phyloP scores from a whole-genome alignment of 2,797 vertebrate species.

The Paedocypris micromegethes region DNA sequence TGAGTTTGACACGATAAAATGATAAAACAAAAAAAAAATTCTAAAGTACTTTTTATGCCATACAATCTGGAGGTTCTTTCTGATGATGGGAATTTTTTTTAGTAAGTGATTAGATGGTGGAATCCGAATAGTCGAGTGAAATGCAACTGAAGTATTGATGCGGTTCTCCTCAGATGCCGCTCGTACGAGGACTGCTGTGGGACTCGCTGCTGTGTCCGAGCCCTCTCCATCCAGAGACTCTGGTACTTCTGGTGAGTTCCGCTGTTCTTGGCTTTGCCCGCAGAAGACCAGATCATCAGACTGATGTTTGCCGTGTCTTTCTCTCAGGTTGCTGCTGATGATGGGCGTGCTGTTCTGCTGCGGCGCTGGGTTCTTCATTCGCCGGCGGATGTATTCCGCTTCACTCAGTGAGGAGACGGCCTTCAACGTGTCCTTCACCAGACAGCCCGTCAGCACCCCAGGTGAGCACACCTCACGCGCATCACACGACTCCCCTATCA shows the following conservation, averaged over 20 bases:
- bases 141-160: background rate
- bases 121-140: background rate
- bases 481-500: too few relatives aligned
- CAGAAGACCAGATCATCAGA: background rate
- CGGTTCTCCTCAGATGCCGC: conserved; percentile 74
- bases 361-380: conserved; percentile 89
- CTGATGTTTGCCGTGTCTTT: conserved; percentile 21
- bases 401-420: conserved; percentile 83
- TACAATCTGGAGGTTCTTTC: too few relatives aligned
- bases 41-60: too few relatives aligned
- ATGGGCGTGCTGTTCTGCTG: conserved; percentile 96
- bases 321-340: conserved; percentile 88
- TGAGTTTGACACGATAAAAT: too few relatives aligned
- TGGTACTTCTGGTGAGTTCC: conserved; percentile 95
- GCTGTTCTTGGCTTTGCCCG: background rate
- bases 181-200: conserved; percentile 98
- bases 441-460: conserved; percentile 77
- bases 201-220: conserved; percentile 89
- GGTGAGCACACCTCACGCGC: conserved; percentile 64
- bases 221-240: conserved; percentile 91
- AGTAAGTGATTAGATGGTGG: too few relatives aligned
- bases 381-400: conserved; percentile 87
- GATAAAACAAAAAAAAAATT: too few relatives aligned
- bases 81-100: too few relatives aligned
- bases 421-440: conserved; percentile 94